These are phyloP conservation scores for Luperina testacea DNA, from an alignment of 2,888 invertebrate genomes.

Conservation along the genomic window DNA sequence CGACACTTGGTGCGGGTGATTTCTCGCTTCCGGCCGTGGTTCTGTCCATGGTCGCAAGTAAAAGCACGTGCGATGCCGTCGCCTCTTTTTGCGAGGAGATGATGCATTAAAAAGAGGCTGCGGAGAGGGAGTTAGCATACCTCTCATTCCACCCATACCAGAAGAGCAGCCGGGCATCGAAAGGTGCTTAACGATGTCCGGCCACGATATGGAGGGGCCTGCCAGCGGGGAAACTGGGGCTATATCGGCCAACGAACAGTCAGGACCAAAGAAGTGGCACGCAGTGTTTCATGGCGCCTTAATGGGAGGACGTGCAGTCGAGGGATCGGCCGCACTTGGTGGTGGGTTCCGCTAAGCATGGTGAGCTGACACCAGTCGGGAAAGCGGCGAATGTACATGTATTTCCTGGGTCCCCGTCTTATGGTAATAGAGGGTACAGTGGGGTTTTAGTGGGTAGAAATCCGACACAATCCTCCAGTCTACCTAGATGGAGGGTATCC, in stretches of 20 bases:
- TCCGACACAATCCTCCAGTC: not conserved
- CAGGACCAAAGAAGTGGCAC: not conserved
- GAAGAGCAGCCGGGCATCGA: not conserved
- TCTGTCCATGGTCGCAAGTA: not conserved
- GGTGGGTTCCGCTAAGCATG: not conserved
- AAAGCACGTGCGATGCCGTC: not conserved
- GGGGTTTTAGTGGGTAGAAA: not conserved
- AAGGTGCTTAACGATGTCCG: not conserved
- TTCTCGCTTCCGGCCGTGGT: no score
- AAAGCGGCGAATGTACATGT: not conserved
- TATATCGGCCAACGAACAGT: not conserved
- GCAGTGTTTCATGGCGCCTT: not conserved
- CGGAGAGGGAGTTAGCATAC: not conserved
- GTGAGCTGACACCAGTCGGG: not conserved
- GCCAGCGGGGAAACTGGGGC: not conserved
- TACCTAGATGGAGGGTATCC: not conserved
- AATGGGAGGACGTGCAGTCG: not conserved
- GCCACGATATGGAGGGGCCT: not conserved
- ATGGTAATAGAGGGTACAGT: not conserved
- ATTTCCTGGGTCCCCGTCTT: not conserved
- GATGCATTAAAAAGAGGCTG: not conserved
- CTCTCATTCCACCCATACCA: not conserved
- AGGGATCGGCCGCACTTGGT: not conserved
- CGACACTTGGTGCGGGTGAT: no score
- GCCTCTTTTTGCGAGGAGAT: not conserved